Evolutionary conservation across 2,888 invertebrate genomes (phyloP).

Genomic region (Megamerina dolium): DNA sequence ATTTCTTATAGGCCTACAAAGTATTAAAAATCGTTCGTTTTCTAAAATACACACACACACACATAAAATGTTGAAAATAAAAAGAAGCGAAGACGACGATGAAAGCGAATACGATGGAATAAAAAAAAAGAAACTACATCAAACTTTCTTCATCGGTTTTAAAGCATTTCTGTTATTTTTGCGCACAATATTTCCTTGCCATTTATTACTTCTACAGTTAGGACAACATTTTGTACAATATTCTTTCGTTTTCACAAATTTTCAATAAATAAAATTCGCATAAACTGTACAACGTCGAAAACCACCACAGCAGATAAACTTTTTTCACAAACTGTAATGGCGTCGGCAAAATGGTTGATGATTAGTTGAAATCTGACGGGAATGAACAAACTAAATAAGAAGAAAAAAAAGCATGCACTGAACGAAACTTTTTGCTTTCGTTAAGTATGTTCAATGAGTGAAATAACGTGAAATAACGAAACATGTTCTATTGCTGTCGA

Average conservation of each 20-base stretch:
- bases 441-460: constrained; percentile 5
- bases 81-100: constrained; percentile 15
- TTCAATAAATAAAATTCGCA: too few relatives aligned
- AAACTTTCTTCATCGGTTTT: constrained; percentile 12
- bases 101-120: constrained; percentile 18
- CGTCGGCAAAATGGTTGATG: constrained; percentile 45
- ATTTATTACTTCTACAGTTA: too few relatives aligned
- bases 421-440: constrained; percentile 9
- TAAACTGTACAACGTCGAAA: constrained; percentile 28
- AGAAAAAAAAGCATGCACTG: constrained; percentile 15
- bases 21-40: constrained; percentile 14
- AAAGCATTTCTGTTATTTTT: constrained; percentile 16
- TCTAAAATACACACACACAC: constrained; percentile 9
- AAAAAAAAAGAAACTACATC: constrained; percentile 9
- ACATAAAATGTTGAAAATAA: constrained; percentile 1
- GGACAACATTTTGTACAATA: constrained; percentile 10
- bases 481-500: constrained; percentile 1
- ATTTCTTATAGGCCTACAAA: too few relatives aligned
- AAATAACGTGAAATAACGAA: too few relatives aligned
- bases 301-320: constrained; percentile 35
- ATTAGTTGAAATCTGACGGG: constrained; percentile 29
- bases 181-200: too few relatives aligned
- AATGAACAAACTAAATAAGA: constrained; percentile 14
- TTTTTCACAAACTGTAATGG: constrained; percentile 44
- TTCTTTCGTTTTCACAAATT: constrained; percentile 2